Evolutionary conservation across 2,797 vertebrate genomes (phyloP).

Genomic region (Kryptolebias ocellatus): DNA sequence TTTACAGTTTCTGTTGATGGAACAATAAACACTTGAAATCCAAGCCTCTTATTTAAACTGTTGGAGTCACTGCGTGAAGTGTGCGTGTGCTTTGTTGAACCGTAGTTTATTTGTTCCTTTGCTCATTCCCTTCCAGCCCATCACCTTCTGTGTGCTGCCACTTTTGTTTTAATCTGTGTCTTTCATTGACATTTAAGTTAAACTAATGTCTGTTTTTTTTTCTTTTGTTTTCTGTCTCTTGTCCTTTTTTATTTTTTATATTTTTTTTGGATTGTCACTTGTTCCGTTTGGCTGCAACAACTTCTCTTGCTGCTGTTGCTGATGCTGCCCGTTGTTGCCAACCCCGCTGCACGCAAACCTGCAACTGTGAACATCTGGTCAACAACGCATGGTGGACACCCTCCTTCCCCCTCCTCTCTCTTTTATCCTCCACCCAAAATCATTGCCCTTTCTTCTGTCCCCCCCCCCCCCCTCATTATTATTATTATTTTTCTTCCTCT

Average conservation of each 20-base stretch:
- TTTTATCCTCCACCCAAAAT: constrained; percentile 32
- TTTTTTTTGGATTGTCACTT: constrained; percentile 4
- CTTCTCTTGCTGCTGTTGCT: constrained; percentile 44
- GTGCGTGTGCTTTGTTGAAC: not conserved
- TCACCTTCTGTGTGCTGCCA: constrained; percentile 19
- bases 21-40: too few relatives aligned
- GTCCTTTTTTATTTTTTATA: constrained; percentile 51
- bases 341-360: constrained; percentile 59
- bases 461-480: constrained; percentile 29
- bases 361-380: constrained; percentile 65
- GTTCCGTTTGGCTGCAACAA: constrained; percentile 55
- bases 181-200: constrained; percentile 55
- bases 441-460: constrained; percentile 36
- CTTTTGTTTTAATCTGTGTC: constrained; percentile 49
- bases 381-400: constrained; percentile 61
- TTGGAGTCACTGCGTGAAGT: not conserved
- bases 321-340: constrained; percentile 51
- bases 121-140: constrained; percentile 14
- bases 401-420: constrained; percentile 5
- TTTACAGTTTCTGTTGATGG: too few relatives aligned
- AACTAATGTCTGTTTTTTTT: constrained; percentile 72
- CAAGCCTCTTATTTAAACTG: not conserved
- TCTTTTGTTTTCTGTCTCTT: constrained; percentile 65
- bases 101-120: constrained; percentile 11
- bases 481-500: constrained; percentile 42